phyloP scores from a whole-genome alignment of 2,113 vertebrate genomes.

The Etia nguti region DNA sequence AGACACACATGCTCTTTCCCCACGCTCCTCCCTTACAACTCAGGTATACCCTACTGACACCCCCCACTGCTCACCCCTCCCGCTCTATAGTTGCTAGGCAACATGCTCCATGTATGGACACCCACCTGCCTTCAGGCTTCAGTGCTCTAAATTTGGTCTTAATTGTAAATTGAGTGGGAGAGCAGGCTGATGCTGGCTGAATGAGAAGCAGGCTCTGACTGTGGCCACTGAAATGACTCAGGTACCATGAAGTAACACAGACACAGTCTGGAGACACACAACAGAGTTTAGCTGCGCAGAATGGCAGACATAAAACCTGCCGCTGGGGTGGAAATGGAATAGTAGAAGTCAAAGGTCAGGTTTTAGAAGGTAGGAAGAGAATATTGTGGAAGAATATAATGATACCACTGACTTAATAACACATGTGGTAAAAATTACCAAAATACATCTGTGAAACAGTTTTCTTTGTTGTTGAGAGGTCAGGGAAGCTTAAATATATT shows the following conservation, averaged over 20 bases:
- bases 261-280: background rate
- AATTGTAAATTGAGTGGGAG: constrained; percentile 81
- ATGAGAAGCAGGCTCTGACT: constrained; percentile 68
- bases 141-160: constrained; percentile 77
- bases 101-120: constrained; percentile 66
- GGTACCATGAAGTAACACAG: constrained; percentile 18
- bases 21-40: constrained; percentile 56
- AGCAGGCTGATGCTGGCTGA: constrained; percentile 62
- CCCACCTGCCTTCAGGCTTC: constrained; percentile 80
- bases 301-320: background rate
- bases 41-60: constrained; percentile 54
- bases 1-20: background rate
- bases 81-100: constrained; percentile 68
- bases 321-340: background rate
- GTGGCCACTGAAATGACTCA: constrained; percentile 17
- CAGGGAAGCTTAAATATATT: background rate
- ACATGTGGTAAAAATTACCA: background rate
- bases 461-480: background rate
- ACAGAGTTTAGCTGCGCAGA: background rate
- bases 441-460: background rate
- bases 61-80: background rate
- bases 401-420: background rate
- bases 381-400: background rate
- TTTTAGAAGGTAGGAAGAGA: background rate
- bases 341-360: background rate